Evolutionary conservation across 2,113 vertebrate genomes (phyloP).

Genomic region (Toxotes jaculatrix): DNA sequence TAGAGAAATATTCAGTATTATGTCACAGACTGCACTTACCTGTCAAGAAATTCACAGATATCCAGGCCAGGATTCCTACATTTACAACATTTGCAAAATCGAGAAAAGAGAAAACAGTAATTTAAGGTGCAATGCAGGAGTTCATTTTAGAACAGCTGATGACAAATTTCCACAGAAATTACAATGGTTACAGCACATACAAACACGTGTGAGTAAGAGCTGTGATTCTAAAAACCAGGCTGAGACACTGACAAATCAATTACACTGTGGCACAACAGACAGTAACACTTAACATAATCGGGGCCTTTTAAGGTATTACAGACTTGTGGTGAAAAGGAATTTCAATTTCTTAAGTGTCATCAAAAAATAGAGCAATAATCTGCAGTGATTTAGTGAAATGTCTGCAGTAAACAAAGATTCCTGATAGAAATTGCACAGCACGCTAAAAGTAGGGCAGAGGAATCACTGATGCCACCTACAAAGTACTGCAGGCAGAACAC

Average conservation of each 20-base stretch:
- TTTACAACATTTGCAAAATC: slow-evolving; percentile 47
- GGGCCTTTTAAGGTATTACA: slow-evolving; percentile 45
- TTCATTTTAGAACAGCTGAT: slow-evolving; percentile 32
- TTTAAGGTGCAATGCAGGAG: slow-evolving; percentile 14
- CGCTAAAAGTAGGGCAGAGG: slow-evolving; percentile 15
- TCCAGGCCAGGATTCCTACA: slow-evolving; percentile 95
- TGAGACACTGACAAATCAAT: slow-evolving; percentile 73
- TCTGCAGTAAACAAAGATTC: slow-evolving; percentile 48
- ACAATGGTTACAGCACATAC: neutral
- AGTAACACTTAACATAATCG: slow-evolving; percentile 64
- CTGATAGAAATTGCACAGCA: slow-evolving; percentile 20
- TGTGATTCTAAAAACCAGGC: slow-evolving; percentile 25
- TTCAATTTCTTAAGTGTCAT: slow-evolving; percentile 56
- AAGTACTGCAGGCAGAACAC: slow-evolving; percentile 9
- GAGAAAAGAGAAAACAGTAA: slow-evolving; percentile 41
- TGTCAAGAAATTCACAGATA: slow-evolving; percentile 95
- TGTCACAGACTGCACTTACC: slow-evolving; percentile 79
- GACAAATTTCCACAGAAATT: slow-evolving; percentile 16
- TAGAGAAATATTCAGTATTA: neutral
- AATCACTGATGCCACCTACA: slow-evolving; percentile 32
- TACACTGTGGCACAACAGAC: slow-evolving; percentile 31
- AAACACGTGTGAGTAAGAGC: slow-evolving; percentile 10
- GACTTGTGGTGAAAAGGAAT: slow-evolving; percentile 43
- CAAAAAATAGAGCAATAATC: slow-evolving; percentile 59
- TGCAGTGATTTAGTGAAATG: slow-evolving; percentile 48